Conservation (phyloP, 2,113 vertebrate species). For the Salvelinus alpinus region DNA sequence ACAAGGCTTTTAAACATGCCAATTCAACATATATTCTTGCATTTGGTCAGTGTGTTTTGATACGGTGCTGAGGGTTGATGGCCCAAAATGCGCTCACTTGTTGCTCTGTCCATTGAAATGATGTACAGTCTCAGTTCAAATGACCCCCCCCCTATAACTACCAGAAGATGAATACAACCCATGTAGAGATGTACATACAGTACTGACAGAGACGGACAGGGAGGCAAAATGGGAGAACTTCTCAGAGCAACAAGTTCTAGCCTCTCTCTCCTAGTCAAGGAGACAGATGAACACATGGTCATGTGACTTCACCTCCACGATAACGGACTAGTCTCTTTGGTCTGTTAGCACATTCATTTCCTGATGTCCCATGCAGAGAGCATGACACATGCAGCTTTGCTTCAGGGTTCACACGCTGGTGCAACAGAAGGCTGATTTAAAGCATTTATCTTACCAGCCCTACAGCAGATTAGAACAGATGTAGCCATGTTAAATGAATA, state of each 20-base stretch:
- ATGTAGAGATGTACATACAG: not conserved
- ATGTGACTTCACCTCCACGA: not conserved
- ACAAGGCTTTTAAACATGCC: not conserved
- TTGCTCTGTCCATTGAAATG: not conserved
- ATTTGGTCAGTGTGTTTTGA: not conserved
- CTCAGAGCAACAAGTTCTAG: not conserved
- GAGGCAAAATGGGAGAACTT: not conserved
- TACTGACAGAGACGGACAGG: not conserved
- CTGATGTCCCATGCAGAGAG: not conserved
- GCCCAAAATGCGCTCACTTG: not conserved
- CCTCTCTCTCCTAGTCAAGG: not conserved
- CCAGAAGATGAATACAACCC: not conserved
- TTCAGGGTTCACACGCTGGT: not conserved
- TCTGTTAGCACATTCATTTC: not conserved
- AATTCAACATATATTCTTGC: not conserved
- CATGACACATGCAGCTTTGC: not conserved
- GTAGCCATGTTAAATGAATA: not conserved
- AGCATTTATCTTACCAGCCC: slow-evolving; percentile 5
- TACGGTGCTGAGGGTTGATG: not conserved
- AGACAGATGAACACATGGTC: not conserved
- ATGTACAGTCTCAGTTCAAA: not conserved
- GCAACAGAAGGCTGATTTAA: not conserved
- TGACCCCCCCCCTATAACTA: not conserved
- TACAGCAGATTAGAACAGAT: slow-evolving; percentile 27
- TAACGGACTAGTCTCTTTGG: not conserved